These are phyloP conservation scores for Apodemus sylvaticus DNA, from an alignment of 2,113 vertebrate species.

Conservation along the genomic window DNA sequence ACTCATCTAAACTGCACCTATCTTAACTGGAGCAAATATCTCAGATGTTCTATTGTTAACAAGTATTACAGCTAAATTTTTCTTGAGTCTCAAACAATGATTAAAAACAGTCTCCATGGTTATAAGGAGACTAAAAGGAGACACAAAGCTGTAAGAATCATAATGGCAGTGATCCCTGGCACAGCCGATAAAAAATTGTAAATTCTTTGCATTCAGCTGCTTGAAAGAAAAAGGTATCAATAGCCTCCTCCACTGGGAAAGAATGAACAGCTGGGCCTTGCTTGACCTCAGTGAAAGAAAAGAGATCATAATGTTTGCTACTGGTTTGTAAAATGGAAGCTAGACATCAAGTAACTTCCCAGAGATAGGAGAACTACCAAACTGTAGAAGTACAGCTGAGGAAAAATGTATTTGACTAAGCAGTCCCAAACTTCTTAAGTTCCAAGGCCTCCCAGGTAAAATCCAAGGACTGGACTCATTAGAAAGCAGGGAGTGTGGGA, in stretches of 20 bases:
- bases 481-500: neutral
- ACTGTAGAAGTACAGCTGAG: neutral
- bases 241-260: neutral
- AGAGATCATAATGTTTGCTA: neutral
- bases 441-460: neutral
- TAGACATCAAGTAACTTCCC: constrained; percentile 30
- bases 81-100: neutral
- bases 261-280: neutral
- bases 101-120: neutral
- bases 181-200: neutral
- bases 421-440: neutral
- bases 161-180: neutral
- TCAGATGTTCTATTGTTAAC: neutral
- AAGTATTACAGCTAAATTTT: neutral
- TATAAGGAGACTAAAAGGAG: neutral
- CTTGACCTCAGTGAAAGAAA: neutral
- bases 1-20: neutral
- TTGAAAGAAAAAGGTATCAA: neutral
- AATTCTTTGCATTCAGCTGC: neutral
- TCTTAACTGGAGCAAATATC: neutral
- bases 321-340: neutral
- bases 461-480: neutral
- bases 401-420: neutral
- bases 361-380: neutral
- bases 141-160: neutral